Evolutionary conservation across 2,113 vertebrate species (phyloP).

Genomic region (Gymnobelideus leadbeateri): DNA sequence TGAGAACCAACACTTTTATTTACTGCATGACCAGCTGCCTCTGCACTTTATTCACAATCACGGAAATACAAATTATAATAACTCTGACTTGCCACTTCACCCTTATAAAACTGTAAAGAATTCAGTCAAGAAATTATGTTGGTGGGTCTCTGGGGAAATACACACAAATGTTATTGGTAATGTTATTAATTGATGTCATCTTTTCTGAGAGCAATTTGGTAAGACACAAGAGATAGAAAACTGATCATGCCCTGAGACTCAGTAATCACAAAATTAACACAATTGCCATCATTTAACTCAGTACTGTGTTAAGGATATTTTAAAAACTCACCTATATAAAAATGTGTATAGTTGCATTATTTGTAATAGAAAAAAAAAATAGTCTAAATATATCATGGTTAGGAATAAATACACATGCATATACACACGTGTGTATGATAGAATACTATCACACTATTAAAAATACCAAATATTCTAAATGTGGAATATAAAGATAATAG

Average conservation of each 20-base stretch:
- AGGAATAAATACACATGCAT: no score
- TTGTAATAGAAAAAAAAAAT: not conserved
- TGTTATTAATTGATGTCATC: not conserved
- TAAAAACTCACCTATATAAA: not conserved
- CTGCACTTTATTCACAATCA: not conserved
- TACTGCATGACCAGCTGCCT: not conserved
- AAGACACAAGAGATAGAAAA: not conserved
- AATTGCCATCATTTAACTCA: not conserved
- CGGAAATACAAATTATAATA: not conserved
- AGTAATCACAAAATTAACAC: not conserved
- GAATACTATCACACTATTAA: no score
- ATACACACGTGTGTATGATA: no score
- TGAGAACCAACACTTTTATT: not conserved
- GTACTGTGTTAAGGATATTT: not conserved
- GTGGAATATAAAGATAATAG: no score
- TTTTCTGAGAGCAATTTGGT: not conserved
- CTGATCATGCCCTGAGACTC: not conserved
- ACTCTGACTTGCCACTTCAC: not conserved
- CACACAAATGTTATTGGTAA: not conserved
- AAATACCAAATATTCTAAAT: no score
- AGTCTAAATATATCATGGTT: no score
- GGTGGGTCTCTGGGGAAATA: not conserved
- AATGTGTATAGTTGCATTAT: not conserved
- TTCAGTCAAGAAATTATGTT: not conserved
- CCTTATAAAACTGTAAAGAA: not conserved